Percentiles rank a stretch among this genome's conserved stretches.
Conservation (phyloP, 2,113 vertebrate genomes). For the Menidia beryllina region DNA sequence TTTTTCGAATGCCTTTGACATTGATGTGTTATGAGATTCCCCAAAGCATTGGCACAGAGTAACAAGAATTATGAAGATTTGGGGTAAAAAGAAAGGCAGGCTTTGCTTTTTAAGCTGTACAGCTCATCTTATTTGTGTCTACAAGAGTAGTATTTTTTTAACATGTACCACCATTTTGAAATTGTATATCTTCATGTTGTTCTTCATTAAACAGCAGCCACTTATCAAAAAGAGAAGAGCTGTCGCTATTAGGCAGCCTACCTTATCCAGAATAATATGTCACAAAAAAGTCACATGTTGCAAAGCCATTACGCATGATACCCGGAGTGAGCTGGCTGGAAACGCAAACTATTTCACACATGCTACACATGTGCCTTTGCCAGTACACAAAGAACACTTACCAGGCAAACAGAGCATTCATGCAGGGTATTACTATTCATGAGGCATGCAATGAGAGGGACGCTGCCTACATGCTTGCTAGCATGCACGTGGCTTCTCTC, state of each 20-base stretch:
- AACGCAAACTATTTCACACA: slow-evolving; percentile 67
- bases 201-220: slow-evolving; percentile 28
- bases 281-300: slow-evolving; percentile 38
- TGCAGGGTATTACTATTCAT: slow-evolving; percentile 77
- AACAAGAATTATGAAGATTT: slow-evolving; percentile 3
- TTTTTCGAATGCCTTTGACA: not conserved
- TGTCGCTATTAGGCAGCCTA: slow-evolving; percentile 17
- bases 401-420: slow-evolving; percentile 66
- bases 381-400: slow-evolving; percentile 72
- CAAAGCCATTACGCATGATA: slow-evolving; percentile 47
- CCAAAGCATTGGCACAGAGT: not conserved
- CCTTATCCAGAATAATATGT: slow-evolving; percentile 31
- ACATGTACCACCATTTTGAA: not conserved
- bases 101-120: not conserved
- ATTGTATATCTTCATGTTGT: slow-evolving; percentile 6
- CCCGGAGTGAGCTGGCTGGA: slow-evolving; percentile 49
- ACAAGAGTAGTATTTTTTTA: not conserved
- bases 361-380: slow-evolving; percentile 47
- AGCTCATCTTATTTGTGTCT: not conserved
- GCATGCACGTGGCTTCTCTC: slow-evolving; percentile 41
- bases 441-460: slow-evolving; percentile 59
- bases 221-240: slow-evolving; percentile 30
- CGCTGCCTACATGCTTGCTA: slow-evolving; percentile 51
- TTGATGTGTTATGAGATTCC: not conserved
- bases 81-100: not conserved